Evolutionary conservation across 2,113 vertebrate species (phyloP).

Genomic region (Caretta caretta): DNA sequence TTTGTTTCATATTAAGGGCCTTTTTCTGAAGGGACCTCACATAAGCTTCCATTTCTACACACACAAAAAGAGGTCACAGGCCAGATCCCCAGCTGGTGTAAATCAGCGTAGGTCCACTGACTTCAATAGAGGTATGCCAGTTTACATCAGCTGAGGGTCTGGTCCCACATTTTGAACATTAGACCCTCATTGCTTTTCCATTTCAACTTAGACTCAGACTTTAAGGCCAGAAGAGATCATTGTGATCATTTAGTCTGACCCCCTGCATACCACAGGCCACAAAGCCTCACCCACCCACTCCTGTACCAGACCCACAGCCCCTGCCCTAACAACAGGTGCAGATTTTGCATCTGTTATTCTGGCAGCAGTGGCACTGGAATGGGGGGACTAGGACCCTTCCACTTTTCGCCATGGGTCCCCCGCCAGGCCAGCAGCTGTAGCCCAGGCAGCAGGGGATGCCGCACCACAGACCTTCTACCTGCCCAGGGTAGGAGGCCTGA

Average conservation of each 20-base stretch:
- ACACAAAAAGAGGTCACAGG: not conserved
- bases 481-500: not conserved
- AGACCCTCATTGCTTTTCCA: not conserved
- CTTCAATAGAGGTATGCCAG: fast-evolving
- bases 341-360: no score
- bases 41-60: not conserved
- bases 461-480: not conserved
- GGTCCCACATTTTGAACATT: not conserved
- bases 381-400: no score
- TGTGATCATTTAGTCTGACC: not conserved
- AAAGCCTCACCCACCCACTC: not conserved
- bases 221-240: not conserved
- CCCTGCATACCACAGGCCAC: not conserved
- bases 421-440: not conserved
- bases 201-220: fast-evolving
- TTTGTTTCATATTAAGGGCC: not conserved
- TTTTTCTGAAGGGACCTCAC: not conserved
- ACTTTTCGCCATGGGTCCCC: no score
- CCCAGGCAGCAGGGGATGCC: not conserved
- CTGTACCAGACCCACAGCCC: not conserved
- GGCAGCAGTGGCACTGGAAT: no score
- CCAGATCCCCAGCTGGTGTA: not conserved
- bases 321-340: not conserved
- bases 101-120: not conserved
- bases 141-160: not conserved